These are phyloP conservation scores for Muscina levida DNA, from an alignment of 2,888 invertebrate genomes.

Conservation along the genomic window DNA sequence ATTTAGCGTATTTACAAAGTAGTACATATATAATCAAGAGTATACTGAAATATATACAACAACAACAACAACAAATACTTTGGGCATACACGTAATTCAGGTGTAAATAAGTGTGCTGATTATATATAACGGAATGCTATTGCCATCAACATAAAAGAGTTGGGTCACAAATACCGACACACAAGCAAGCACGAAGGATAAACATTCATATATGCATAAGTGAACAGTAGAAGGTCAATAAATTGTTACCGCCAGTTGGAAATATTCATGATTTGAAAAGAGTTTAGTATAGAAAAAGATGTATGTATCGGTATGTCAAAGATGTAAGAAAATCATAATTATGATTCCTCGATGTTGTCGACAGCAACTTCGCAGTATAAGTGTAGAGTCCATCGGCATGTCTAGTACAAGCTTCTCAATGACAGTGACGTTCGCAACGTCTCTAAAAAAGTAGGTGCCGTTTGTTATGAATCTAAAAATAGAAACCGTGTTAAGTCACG, in stretches of 20 bases:
- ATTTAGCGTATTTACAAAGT: slow-evolving; percentile 40
- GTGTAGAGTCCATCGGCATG: too few relatives aligned
- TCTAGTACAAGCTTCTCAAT: too few relatives aligned
- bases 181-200: neutral
- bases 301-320: neutral
- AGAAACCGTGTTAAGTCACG: too few relatives aligned
- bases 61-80: too few relatives aligned
- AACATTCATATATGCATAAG: neutral
- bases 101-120: slow-evolving; percentile 34
- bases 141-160: neutral
- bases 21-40: slow-evolving; percentile 19
- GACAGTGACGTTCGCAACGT: too few relatives aligned
- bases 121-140: neutral
- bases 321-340: too few relatives aligned
- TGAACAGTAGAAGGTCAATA: neutral
- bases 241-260: neutral
- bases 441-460: too few relatives aligned
- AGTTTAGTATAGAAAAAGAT: too few relatives aligned
- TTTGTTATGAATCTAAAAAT: too few relatives aligned
- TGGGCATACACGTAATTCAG: slow-evolving; percentile 8
- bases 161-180: neutral
- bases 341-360: too few relatives aligned
- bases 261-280: too few relatives aligned
- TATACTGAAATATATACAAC: slow-evolving; percentile 22
- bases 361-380: too few relatives aligned